phyloP scores from a whole-genome alignment of 2,797 vertebrate species.

The Vespertilio murinus region DNA sequence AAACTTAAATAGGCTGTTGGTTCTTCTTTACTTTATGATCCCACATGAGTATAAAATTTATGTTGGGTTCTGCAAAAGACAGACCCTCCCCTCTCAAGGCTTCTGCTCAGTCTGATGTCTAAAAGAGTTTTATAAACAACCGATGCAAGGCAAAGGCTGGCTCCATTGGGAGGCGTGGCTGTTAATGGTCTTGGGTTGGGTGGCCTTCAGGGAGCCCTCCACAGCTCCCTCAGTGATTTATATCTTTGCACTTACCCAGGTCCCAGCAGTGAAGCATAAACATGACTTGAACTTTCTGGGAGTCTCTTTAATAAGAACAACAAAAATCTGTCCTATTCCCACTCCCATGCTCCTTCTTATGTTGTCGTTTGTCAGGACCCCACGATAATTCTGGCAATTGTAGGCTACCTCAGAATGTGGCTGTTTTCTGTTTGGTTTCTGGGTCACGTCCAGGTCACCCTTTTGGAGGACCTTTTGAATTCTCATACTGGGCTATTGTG shows the following conservation, averaged over 20 bases:
- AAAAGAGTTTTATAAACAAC: background rate
- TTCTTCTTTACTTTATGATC: background rate
- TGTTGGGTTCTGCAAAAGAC: background rate
- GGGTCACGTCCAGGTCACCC: background rate
- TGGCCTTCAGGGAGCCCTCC: background rate
- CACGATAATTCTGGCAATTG: background rate
- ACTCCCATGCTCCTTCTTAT: background rate
- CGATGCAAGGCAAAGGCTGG: background rate
- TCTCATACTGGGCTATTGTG: background rate
- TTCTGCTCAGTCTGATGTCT: background rate
- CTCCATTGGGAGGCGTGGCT: background rate
- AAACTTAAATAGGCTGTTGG: background rate
- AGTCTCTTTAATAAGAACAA: background rate
- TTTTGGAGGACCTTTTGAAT: background rate
- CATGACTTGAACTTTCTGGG: background rate
- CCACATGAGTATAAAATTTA: background rate
- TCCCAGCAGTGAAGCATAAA: background rate
- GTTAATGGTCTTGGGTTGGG: background rate
- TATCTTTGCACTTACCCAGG: background rate
- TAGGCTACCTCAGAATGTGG: background rate
- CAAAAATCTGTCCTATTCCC: background rate
- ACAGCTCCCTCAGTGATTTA: background rate
- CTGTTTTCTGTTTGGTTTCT: conserved; percentile 23
- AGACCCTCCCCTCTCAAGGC: background rate
- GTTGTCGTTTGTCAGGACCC: background rate